Evolutionary conservation across 2,113 vertebrate species (phyloP).

Genomic region (Scortum barcoo): DNA sequence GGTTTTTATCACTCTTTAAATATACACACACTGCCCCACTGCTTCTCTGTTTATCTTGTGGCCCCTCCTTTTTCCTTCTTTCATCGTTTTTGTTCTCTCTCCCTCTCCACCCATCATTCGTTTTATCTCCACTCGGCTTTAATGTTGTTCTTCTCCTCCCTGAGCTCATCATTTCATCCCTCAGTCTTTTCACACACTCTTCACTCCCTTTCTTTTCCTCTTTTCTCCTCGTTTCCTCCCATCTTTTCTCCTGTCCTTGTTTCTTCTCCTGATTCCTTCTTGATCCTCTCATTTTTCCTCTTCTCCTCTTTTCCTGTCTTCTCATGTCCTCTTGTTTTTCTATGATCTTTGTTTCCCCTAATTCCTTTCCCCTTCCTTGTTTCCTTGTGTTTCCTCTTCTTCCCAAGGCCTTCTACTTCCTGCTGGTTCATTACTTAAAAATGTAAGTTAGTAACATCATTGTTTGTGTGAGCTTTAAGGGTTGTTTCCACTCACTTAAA

Average conservation of each 20-base stretch:
- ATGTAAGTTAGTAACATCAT: constrained; percentile 25
- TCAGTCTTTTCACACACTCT: neutral
- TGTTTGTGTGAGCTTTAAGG: neutral
- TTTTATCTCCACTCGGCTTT: neutral
- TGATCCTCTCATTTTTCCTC: neutral
- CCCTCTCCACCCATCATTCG: neutral
- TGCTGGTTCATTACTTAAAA: constrained; percentile 38
- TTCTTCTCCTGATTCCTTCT: neutral
- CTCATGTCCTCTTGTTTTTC: neutral
- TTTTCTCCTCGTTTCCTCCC: neutral
- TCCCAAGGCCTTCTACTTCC: constrained; percentile 31
- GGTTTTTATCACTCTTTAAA: constrained; percentile 43
- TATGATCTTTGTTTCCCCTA: too few species aligned
- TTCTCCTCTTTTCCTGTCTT: neutral
- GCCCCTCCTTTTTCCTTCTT: neutral
- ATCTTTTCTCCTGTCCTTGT: neutral
- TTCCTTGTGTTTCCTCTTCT: neutral
- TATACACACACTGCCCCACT: neutral
- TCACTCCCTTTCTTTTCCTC: too few species aligned
- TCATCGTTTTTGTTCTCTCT: constrained; percentile 10
- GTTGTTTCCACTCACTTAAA: constrained; percentile 17
- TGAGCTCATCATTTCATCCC: neutral
- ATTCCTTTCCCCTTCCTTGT: neutral
- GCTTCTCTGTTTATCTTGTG: neutral
- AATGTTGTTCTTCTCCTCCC: neutral